Evolutionary conservation across 2,888 invertebrate genomes (phyloP), one percentile per base, ranked within the genome.

Genomic region (Romanomermis culicivorax): DNA sequence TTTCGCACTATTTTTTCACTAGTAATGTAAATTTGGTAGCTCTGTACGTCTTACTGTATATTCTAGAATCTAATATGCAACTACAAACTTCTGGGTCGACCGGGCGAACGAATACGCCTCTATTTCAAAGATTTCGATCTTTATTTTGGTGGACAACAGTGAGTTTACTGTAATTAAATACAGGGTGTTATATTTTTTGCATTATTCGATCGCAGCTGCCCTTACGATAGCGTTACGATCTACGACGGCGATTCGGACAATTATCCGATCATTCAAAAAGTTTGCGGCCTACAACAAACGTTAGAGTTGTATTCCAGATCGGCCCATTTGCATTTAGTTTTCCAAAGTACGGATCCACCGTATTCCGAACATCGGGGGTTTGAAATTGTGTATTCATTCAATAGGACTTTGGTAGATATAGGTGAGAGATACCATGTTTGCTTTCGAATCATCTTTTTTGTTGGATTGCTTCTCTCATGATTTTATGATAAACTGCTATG

Each of bases 131-230:
- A 95, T 76, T 95, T 95, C 75, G 93, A 93, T 75, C 80, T 95
- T 63, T 95, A 89, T 77, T 91, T 85, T 75, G 95, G 95, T 65
- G 95, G 93, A 65, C 83, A 88, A 67, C 95, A 95, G 93, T 93
- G 75, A 82, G 88, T 79, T 65, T 56, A 36, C 24, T 59, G 20
- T n/a, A 14, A 23, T 36, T 17, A 36, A 36, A 36, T 36, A 36
- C 7, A 36, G 36, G 36, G 36, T 36, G 7, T 36, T 36, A 36
- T 11, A 36, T 36, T 36, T 36, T 36, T 36, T 36, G 7, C 7
- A 17, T 36, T 17, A 36, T 36, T 36, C 7, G 36, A n/a, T n/a
- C n/a, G n/a, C n/a, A 95, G 95, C 73, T 97, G 95, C 76, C 95
- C 95, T 59, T 91, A 91, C 77, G 95, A 97, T 77, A 88, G 82